phyloP scores from a whole-genome alignment of 2,888 invertebrate species.

The Dasysyrphus tricinctus region DNA sequence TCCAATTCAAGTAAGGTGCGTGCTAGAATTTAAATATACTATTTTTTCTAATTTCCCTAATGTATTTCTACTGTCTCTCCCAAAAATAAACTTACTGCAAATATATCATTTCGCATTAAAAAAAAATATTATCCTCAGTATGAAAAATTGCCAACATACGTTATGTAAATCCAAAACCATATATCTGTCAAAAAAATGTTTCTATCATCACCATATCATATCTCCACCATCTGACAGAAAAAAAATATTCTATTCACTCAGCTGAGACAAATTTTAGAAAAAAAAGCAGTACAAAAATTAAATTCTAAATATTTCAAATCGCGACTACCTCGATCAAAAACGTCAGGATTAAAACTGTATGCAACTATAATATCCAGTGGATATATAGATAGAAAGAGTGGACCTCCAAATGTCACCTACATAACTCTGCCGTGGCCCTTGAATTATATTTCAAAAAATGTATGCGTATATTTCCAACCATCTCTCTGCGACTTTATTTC shows the following conservation, averaged over 20 bases:
- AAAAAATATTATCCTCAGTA: background rate
- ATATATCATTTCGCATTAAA: conserved; percentile 12
- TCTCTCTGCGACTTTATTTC: conserved; percentile 31
- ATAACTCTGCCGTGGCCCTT: conserved; percentile 63
- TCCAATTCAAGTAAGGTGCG: background rate
- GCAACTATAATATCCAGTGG: conserved; percentile 3
- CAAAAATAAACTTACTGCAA: background rate
- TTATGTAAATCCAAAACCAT: conserved; percentile 49
- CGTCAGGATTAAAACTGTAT: conserved; percentile 48
- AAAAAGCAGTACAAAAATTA: background rate
- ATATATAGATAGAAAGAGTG: conserved; percentile 13
- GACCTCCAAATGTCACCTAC: conserved; percentile 62
- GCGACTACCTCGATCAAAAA: conserved; percentile 29
- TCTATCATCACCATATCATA: conserved; percentile 24
- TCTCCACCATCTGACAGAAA: background rate
- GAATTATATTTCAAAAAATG: conserved; percentile 55
- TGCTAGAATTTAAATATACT: background rate
- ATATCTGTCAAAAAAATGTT: conserved; percentile 56
- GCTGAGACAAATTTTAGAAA: background rate
- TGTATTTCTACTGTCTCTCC: background rate
- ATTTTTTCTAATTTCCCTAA: background rate
- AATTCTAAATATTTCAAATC: conserved; percentile 58
- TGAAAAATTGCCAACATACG: conserved; percentile 27
- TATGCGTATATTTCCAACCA: conserved; percentile 3
- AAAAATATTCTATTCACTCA: conserved; percentile 33